Conservation (phyloP, 1,140 invertebrate genomes). For the Drosophila lini region DNA sequence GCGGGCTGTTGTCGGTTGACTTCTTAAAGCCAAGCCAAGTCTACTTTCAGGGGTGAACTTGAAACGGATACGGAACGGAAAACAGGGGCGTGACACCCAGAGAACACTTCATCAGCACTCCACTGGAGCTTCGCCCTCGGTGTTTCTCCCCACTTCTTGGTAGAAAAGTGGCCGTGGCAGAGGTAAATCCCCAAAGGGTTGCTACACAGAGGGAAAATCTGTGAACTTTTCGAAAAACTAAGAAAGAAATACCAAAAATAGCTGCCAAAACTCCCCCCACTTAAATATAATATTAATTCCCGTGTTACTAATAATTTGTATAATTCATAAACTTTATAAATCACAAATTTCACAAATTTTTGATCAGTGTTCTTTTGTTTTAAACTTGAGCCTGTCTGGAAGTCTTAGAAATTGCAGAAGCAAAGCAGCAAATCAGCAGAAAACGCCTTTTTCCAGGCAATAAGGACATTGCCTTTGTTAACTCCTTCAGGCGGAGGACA, state of each 20-base stretch:
- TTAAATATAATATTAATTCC: not conserved
- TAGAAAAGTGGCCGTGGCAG: not conserved
- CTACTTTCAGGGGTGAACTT: conserved; percentile 31
- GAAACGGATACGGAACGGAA: conserved; percentile 11
- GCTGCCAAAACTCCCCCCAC: not conserved
- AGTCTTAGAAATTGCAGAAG: conserved; percentile 25
- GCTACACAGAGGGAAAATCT: not conserved
- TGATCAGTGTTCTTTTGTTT: not conserved
- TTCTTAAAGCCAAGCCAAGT: not conserved
- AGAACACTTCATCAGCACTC: conserved; percentile 37
- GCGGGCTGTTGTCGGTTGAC: not conserved
- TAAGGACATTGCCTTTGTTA: conserved; percentile 27
- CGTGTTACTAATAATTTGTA: not conserved
- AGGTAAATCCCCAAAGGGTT: conserved; percentile 1
- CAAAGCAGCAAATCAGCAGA: conserved; percentile 7
- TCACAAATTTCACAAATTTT: not conserved
- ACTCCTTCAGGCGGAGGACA: conserved; percentile 8
- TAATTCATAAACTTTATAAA: no score
- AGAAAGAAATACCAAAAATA: not conserved
- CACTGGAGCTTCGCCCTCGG: conserved; percentile 13
- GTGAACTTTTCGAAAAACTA: fast-evolving
- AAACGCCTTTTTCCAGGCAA: not conserved
- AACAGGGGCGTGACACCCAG: conserved; percentile 1
- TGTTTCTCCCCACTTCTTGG: not conserved
- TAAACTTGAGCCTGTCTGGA: conserved; percentile 3